Percentiles rank a stretch among this genome's conserved stretches.
phyloP scores from a whole-genome alignment of 2,888 invertebrate species.

The Eristalis tenax region DNA sequence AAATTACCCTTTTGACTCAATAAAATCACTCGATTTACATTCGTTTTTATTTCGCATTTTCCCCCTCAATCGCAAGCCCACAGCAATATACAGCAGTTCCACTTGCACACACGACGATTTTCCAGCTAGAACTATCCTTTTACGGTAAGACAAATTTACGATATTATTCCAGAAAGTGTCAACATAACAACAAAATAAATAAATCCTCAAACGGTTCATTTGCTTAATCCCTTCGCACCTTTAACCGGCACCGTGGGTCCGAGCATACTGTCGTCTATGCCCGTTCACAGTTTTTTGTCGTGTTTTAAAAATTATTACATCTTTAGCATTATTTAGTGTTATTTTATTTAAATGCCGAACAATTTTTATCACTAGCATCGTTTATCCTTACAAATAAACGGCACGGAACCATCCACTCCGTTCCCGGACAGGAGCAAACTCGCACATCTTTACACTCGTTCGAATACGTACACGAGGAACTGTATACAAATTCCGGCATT shows the following conservation, averaged over 20 bases:
- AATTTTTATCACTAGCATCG: slow-evolving; percentile 63
- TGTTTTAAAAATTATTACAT: slow-evolving; percentile 65
- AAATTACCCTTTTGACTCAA: slow-evolving; percentile 9
- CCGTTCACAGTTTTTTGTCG: slow-evolving; percentile 16
- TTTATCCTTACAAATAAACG: slow-evolving; percentile 63
- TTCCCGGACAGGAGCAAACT: not conserved
- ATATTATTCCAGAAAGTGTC: slow-evolving; percentile 47
- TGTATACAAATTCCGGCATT: slow-evolving; percentile 38
- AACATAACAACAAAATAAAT: slow-evolving; percentile 52
- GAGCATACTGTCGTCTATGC: not conserved
- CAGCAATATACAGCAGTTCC: not conserved
- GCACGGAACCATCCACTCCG: not conserved
- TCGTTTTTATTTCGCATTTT: not conserved
- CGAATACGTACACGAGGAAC: not conserved
- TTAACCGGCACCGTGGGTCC: not conserved
- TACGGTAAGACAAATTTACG: slow-evolving; percentile 42
- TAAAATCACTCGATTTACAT: slow-evolving; percentile 2
- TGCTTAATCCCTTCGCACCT: slow-evolving; percentile 45
- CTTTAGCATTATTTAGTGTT: slow-evolving; percentile 70
- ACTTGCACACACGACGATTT: not conserved
- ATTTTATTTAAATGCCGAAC: slow-evolving; percentile 69
- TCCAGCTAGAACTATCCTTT: slow-evolving; percentile 8
- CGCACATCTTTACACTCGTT: not conserved
- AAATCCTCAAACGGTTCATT: slow-evolving; percentile 66
- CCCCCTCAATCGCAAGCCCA: not conserved